These are phyloP conservation scores for Haemorhous mexicanus DNA, from an alignment of 2,113 vertebrate species.

Conservation along the genomic window DNA sequence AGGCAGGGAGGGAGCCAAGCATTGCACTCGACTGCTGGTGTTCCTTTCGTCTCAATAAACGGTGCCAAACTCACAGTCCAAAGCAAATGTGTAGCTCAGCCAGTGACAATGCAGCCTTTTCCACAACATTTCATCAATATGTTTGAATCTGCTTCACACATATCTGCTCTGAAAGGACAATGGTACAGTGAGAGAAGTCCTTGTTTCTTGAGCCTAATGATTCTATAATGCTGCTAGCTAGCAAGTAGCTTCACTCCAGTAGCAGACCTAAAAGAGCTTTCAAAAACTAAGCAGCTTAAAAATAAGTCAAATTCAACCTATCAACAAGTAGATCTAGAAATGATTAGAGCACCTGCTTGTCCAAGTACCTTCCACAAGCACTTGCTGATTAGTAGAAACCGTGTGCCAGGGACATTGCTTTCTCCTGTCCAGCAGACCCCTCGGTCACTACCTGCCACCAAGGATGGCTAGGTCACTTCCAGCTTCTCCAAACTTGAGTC, in stretches of 20 bases:
- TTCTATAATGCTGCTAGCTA: neutral
- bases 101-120: constrained; percentile 6
- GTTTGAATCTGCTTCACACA: neutral
- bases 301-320: neutral
- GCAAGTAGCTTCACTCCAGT: neutral
- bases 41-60: neutral
- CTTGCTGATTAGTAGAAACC: neutral
- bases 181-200: neutral
- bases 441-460: accelerated
- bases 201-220: neutral
- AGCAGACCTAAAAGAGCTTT: neutral
- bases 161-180: neutral
- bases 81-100: constrained; percentile 25
- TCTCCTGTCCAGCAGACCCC: neutral
- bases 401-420: neutral
- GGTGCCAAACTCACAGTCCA: constrained; percentile 21
- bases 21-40: neutral
- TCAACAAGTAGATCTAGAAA: neutral
- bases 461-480: neutral
- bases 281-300: neutral
- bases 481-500: neutral
- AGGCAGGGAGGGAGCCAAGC: constrained; percentile 19
- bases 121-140: constrained; percentile 25
- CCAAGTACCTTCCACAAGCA: neutral
- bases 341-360: neutral